Evolutionary conservation across 1,140 invertebrate genomes (phyloP), one percentile per base, ranked within the genome.

Genomic region (Pseudomyrmex dendroicus): DNA sequence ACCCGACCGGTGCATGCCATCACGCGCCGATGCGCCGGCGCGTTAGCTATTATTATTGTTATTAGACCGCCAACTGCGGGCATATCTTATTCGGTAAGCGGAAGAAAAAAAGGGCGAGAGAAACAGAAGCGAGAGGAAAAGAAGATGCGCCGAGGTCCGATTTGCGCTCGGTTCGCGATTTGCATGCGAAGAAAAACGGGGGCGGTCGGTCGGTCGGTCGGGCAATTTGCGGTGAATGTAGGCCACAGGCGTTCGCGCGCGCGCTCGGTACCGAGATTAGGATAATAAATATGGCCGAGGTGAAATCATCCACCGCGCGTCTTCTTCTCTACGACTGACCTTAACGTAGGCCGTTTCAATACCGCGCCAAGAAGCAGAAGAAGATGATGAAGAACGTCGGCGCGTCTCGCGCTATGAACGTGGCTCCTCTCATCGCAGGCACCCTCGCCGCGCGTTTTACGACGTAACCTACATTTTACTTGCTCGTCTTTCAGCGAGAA

Each of bases 221-320:
- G 44, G 82, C 82, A 87, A 88, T 87, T 87, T 88, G 82, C 59
- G 63, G 64, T 48, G 82, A 86, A 88, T 88, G 85, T 88, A 88
- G 85, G 86, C 86, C 85, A 84, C 74, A 74, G 17, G 22, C 25
- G 22, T 35, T 35, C 35, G 35, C 56, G 59, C 73, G 68, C 64
- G 77, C 52, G 20, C 61, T 54, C 35, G 52, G 17, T 73, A 57
- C 57, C 63, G 50, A 84, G 86, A 88, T 88, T 88, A 88, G 86
- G 85, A 84, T 88, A 88, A 88, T 88, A 88, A 88, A 88, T 88
- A 88, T 59, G 68, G 64, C 74, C 59, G 82, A 84, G 85, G 86
- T 87, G 86, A 88, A 88, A 88, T 87, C 82, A 88, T 88, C 85
- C 85, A 88, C 85, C 82, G 72, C 35, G 5, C 48, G 73, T 76